Evolutionary conservation across 2,797 vertebrate species (phyloP).

Genomic region (Fratercula arctica): DNA sequence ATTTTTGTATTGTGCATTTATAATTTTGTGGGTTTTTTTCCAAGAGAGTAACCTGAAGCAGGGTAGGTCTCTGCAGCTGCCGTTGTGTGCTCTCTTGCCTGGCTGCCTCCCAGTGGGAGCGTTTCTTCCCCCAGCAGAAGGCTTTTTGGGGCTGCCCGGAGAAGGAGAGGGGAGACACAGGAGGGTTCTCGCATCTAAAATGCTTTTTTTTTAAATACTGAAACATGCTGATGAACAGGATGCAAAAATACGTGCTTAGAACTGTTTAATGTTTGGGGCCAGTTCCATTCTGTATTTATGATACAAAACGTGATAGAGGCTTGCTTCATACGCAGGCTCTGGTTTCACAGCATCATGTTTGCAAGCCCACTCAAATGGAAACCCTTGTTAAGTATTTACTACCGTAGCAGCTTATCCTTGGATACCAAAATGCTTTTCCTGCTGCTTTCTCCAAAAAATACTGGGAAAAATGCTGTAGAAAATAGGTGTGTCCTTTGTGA

Average conservation of each 20-base stretch:
- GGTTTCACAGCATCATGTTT: slow-evolving; percentile 12
- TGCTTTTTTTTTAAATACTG: neutral
- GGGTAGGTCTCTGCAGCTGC: neutral
- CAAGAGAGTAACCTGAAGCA: neutral
- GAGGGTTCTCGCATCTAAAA: neutral
- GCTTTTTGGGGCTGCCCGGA: neutral
- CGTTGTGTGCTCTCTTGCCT: fast-evolving
- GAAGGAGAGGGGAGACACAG: neutral
- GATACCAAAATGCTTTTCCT: neutral
- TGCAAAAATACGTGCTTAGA: neutral
- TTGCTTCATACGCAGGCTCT: neutral
- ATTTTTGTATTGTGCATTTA: neutral
- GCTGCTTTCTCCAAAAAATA: neutral
- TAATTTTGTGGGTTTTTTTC: neutral
- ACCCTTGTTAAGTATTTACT: slow-evolving; percentile 47
- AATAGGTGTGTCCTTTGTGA: neutral
- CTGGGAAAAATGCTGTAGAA: neutral
- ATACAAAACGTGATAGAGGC: neutral
- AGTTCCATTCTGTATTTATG: neutral
- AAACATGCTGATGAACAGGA: neutral
- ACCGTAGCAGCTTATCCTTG: neutral
- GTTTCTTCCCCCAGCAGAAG: neutral
- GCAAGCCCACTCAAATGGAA: slow-evolving; percentile 8
- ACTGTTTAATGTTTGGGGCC: neutral
- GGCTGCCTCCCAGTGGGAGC: neutral